Percentiles rank a stretch among this genome's conserved stretches.
These are phyloP conservation scores for Syngnathus rostellatus DNA, from an alignment of 2,797 vertebrate genomes.

Conservation along the genomic window DNA sequence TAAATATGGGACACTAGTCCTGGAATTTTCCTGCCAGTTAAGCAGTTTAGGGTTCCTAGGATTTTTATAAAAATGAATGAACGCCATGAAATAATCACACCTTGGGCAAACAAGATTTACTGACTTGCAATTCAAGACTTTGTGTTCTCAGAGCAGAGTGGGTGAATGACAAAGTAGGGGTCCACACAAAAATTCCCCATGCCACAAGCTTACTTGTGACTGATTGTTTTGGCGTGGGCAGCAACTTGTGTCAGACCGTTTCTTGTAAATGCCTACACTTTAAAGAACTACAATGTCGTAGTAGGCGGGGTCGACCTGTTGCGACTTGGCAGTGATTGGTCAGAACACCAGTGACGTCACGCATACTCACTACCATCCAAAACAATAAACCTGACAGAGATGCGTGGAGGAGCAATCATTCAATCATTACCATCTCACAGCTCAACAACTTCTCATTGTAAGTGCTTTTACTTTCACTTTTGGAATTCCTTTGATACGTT, in stretches of 20 bases:
- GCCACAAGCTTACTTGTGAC: conserved; percentile 47
- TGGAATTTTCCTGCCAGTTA: too few species aligned
- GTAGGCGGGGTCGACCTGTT: conserved; percentile 19
- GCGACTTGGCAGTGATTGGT: conserved; percentile 37
- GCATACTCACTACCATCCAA: background rate
- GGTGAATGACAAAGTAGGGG: background rate
- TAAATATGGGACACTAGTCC: too few species aligned
- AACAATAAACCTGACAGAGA: conserved; percentile 1
- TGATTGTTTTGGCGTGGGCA: conserved; percentile 40
- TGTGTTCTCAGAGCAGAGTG: background rate
- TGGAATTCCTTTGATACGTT: background rate
- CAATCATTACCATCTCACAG: conserved; percentile 15
- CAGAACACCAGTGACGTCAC: background rate
- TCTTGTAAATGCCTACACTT: conserved; percentile 79
- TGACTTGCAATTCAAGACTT: background rate
- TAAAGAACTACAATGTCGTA: conserved; percentile 57
- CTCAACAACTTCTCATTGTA: conserved; percentile 24
- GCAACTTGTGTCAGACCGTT: conserved; percentile 60
- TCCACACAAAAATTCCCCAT: conserved; percentile 36
- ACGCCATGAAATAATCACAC: background rate
- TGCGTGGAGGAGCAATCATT: conserved; percentile 10
- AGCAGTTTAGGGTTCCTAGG: background rate
- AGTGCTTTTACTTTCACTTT: conserved; percentile 28
- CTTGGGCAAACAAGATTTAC: background rate
- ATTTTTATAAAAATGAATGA: background rate